A percentile compares a stretch with the other conserved stretches of the same genome.
These are phyloP conservation scores for Acropora yongei DNA, from an alignment of 64 coral and sea anemone genomes.

Conservation along the genomic window DNA sequence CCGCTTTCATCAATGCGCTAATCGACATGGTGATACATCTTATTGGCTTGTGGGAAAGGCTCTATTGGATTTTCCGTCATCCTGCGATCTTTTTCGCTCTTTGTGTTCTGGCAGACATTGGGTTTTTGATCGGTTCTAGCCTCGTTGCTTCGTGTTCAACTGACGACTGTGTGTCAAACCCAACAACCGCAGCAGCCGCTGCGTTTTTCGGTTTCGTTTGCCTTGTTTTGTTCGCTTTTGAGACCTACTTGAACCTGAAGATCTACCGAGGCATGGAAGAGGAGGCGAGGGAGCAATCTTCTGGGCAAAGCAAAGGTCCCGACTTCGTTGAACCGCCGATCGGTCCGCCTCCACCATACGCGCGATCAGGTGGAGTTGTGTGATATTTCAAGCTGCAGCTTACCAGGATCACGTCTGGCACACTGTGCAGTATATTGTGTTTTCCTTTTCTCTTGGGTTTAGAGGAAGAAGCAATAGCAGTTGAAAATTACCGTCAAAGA, in stretches of 20 bases:
- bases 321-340: slow-evolving; percentile 1
- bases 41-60: slow-evolving; percentile 80
- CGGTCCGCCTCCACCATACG: background rate
- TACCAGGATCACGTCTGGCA: too few relatives aligned
- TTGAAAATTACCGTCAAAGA: too few relatives aligned
- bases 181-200: slow-evolving; percentile 37
- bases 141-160: slow-evolving; percentile 48
- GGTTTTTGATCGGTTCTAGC: slow-evolving; percentile 73
- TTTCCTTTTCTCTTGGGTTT: too few relatives aligned
- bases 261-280: slow-evolving; percentile 60
- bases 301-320: slow-evolving; percentile 39
- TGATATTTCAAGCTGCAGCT: too few relatives aligned
- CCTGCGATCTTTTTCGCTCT: slow-evolving; percentile 55
- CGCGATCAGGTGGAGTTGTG: background rate
- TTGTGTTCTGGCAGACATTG: slow-evolving; percentile 57
- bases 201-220: slow-evolving; percentile 80
- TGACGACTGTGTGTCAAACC: background rate
- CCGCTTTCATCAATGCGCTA: slow-evolving; percentile 80
- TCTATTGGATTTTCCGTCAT: slow-evolving; percentile 85
- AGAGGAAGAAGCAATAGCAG: too few relatives aligned
- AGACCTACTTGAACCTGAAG: slow-evolving; percentile 63
- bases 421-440: too few relatives aligned
- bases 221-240: slow-evolving; percentile 65
- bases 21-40: slow-evolving; percentile 81
- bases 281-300: slow-evolving; percentile 69